phyloP scores from a whole-genome alignment of 1,140 invertebrate species.

The Heliconius himera region DNA sequence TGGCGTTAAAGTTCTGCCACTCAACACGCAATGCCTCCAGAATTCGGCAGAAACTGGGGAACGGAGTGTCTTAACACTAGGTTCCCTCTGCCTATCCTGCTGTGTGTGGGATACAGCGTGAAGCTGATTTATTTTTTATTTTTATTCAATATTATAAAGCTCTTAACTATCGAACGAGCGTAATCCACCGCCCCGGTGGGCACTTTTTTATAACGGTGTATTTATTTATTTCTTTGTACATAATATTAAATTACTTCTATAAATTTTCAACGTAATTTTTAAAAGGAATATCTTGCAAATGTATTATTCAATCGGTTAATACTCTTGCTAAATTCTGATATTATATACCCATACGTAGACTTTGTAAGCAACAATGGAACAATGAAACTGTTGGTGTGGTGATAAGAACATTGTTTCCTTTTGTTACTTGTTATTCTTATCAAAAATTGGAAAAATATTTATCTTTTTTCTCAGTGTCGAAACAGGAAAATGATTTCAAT shows the following conservation, averaged over 20 bases:
- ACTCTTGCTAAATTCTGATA: neutral
- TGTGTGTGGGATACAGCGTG: too few relatives aligned
- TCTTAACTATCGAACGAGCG: too few relatives aligned
- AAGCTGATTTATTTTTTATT: too few relatives aligned
- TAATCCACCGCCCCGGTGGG: too few relatives aligned
- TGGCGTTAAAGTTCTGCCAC: too few relatives aligned
- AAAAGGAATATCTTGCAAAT: neutral
- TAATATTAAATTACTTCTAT: neutral
- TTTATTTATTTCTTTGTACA: too few relatives aligned
- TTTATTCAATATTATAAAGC: too few relatives aligned
- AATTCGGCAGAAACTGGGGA: too few relatives aligned
- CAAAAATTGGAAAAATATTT: slow-evolving; percentile 5
- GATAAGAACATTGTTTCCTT: slow-evolving; percentile 20
- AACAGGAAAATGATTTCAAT: slow-evolving; percentile 1
- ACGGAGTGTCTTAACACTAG: too few relatives aligned
- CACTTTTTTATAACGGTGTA: too few relatives aligned
- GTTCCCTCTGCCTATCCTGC: too few relatives aligned
- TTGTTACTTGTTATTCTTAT: slow-evolving; percentile 18
- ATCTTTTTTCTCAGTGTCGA: neutral
- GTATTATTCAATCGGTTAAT: neutral
- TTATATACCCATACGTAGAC: neutral
- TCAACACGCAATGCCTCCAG: too few relatives aligned
- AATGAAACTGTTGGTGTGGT: slow-evolving; percentile 12
- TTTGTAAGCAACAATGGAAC: slow-evolving; percentile 25
- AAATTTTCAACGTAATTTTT: neutral